Evolutionary conservation across 2,113 vertebrate species (phyloP), one percentile per base, ranked within the genome.

Genomic region (Calidris pugnax): DNA sequence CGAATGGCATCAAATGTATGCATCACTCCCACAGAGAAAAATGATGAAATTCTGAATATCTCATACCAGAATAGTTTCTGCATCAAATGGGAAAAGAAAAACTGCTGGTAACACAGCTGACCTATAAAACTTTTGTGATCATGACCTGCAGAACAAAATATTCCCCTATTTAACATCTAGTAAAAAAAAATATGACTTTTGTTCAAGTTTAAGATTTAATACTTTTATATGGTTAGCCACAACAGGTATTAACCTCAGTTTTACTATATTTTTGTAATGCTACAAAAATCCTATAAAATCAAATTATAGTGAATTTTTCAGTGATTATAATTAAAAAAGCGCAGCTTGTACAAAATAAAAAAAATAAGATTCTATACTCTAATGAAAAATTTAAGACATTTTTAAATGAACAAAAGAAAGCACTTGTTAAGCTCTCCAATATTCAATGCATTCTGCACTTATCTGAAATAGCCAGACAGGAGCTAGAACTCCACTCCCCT

Each of bases 201-300:
- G 91, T 98, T 98, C 97, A 98, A 97, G 96, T 98, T 98, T 96
- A 98, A 94, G 96, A 97, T 97, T 98, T 98, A 98, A 98, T 97
- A 98, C 97, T 98, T 98, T 95, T 96, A 98, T 95, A 98, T 97
- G 96, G 98, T 98, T 98, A 98, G 98, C 98, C 97, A 98, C 98
- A 97, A 97, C 97, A 98, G 97, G 89, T 98, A 98, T 98, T 98
- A 98, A 98, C 97, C 96, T 96, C 96, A 95, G 95, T 93, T 97
- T 94, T 98, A 98, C 98, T 96, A 88, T 97, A 96, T 97, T 97
- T 98, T 97, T 97, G 95, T 98, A 98, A 98, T 97, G 97, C 97
- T 98, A 98, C 97, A 98, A 97, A 97, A 98, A 98, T 97, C 97
- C 97, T 98, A 98, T 96, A 98, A 98, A 98, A 98, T 97, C 98